These are phyloP conservation scores for Bombus pyrosoma DNA, from an alignment of 1,140 invertebrate genomes.

Conservation along the genomic window DNA sequence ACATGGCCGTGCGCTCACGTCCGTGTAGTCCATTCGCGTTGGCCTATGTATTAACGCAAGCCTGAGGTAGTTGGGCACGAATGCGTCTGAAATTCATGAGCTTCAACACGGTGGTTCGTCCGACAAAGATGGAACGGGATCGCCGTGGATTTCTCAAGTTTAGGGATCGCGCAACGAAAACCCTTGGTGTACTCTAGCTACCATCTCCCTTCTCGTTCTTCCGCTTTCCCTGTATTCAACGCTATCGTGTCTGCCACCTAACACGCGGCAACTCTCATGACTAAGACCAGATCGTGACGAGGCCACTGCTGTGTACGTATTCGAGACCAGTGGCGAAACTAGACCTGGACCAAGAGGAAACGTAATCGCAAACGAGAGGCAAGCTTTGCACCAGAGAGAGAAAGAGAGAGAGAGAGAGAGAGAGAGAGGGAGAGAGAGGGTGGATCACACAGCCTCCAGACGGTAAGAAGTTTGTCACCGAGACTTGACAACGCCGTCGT, in stretches of 20 bases:
- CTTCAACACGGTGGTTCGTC: slow-evolving; percentile 44
- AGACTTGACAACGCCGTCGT: neutral
- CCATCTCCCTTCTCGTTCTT: neutral
- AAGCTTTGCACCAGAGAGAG: neutral
- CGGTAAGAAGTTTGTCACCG: slow-evolving; percentile 28
- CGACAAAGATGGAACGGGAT: slow-evolving; percentile 3
- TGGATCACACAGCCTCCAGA: neutral
- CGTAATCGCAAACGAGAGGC: slow-evolving; percentile 15
- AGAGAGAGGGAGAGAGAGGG: neutral
- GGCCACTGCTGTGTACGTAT: neutral
- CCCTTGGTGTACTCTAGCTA: neutral
- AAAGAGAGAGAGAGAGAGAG: too few relatives aligned
- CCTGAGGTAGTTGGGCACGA: slow-evolving; percentile 36
- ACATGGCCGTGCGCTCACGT: slow-evolving; percentile 22
- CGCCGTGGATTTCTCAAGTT: slow-evolving; percentile 25
- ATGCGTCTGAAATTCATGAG: slow-evolving; percentile 74
- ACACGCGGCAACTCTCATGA: neutral
- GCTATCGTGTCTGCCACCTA: neutral
- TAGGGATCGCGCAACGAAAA: slow-evolving; percentile 27
- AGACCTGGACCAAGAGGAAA: slow-evolving; percentile 22
- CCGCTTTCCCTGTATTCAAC: neutral
- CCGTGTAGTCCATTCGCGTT: slow-evolving; percentile 39
- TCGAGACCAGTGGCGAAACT: slow-evolving; percentile 7
- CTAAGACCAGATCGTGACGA: neutral
- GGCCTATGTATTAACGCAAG: slow-evolving; percentile 36